Conservation (phyloP, 2,797 vertebrate species). For the Ciconia nigra region DNA sequence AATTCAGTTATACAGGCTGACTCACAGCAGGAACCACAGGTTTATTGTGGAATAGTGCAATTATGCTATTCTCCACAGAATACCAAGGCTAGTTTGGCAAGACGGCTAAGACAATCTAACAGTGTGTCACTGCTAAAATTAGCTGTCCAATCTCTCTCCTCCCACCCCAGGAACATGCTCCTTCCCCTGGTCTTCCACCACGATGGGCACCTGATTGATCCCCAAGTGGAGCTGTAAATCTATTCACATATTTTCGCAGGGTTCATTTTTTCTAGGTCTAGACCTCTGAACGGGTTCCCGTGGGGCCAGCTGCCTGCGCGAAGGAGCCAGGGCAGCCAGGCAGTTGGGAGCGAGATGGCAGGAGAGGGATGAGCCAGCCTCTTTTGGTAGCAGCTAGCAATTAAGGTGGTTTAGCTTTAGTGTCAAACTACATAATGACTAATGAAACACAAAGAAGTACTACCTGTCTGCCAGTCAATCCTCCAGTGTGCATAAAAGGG, state of each 20-base stretch:
- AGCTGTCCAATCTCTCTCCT: neutral
- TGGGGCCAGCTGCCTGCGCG: neutral
- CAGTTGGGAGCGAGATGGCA: neutral
- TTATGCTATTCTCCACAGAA: neutral
- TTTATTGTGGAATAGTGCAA: neutral
- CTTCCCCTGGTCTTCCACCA: neutral
- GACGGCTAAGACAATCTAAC: neutral
- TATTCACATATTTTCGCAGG: neutral
- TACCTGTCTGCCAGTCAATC: neutral
- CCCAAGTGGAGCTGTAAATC: fast-evolving
- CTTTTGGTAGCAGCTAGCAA: neutral
- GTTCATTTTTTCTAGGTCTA: neutral
- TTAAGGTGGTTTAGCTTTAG: neutral
- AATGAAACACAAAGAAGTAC: neutral
- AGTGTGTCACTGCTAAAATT: neutral
- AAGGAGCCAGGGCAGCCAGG: neutral
- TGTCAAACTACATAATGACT: neutral
- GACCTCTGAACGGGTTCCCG: fast-evolving
- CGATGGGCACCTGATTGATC: fast-evolving
- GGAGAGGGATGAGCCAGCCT: neutral
- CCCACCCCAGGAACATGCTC: neutral
- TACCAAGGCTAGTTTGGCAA: neutral
- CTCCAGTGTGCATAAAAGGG: neutral
- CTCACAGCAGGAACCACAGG: neutral
- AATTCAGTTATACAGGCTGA: neutral